These are phyloP conservation scores for Lutraria lutraria DNA, from an alignment of 2,888 invertebrate species.

Conservation along the genomic window DNA sequence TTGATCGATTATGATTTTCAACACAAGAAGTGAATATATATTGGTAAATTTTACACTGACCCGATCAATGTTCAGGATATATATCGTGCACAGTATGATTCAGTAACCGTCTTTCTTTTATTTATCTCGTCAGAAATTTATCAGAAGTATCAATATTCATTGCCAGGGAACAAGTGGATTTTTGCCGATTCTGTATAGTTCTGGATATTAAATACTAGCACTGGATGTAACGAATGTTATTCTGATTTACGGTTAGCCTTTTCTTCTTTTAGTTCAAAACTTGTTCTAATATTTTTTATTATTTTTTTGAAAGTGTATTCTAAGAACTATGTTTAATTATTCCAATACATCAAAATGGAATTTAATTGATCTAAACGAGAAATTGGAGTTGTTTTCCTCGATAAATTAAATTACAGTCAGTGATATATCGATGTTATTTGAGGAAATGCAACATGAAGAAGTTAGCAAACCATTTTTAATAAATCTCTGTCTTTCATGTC, in stretches of 20 bases:
- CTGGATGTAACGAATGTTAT: not conserved
- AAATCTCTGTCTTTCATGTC: no score
- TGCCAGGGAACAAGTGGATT: not conserved
- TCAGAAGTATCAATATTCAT: constrained; percentile 7
- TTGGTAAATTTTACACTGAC: constrained; percentile 14
- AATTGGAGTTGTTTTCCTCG: not conserved
- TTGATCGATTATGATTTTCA: not conserved
- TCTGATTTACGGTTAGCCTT: not conserved
- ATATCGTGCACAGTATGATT: not conserved
- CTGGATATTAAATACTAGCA: not conserved
- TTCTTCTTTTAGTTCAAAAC: not conserved
- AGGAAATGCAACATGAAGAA: not conserved
- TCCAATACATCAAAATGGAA: not conserved
- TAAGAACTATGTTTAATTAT: not conserved
- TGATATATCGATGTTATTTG: not conserved
- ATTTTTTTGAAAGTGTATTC: no score
- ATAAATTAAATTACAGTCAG: not conserved
- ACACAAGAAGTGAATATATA: not conserved
- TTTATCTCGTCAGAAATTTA: constrained; percentile 4
- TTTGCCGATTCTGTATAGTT: not conserved
- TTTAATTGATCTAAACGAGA: not conserved
- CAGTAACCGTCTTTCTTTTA: not conserved
- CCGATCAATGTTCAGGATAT: not conserved
- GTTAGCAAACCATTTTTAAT: not conserved
- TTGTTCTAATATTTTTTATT: not conserved